These are phyloP conservation scores for Pyrocoelia pectoralis DNA, from an alignment of 2,888 invertebrate genomes.

Conservation along the genomic window DNA sequence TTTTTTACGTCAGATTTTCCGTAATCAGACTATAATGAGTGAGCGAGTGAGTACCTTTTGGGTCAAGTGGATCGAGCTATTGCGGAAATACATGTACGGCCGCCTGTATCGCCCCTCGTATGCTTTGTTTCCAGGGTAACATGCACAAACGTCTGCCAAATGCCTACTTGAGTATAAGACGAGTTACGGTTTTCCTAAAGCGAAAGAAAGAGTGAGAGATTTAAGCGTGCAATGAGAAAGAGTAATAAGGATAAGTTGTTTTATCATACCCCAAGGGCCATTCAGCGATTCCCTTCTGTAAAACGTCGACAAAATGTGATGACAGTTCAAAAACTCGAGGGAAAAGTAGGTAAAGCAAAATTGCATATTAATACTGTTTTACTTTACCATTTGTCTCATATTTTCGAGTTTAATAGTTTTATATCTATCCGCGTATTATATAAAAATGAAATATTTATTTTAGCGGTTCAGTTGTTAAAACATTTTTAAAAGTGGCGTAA, in stretches of 20 bases:
- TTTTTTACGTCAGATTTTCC: constrained; percentile 14
- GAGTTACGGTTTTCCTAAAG: constrained; percentile 28
- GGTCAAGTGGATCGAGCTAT: constrained; percentile 42
- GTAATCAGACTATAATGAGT: constrained; percentile 26
- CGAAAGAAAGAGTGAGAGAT: constrained; percentile 33
- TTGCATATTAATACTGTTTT: constrained; percentile 35
- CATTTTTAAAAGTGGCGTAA: no score
- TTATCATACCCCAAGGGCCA: constrained; percentile 37
- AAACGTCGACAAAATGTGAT: constrained; percentile 36
- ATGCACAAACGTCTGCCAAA: constrained; percentile 35
- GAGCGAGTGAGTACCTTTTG: constrained; percentile 28
- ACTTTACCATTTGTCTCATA: constrained; percentile 22
- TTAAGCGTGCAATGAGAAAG: constrained; percentile 32
- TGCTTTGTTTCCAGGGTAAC: constrained; percentile 40
- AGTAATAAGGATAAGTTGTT: constrained; percentile 40
- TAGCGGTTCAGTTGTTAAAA: no score
- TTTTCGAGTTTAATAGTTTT: constrained; percentile 15
- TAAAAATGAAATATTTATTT: no score
- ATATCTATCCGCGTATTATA: neutral
- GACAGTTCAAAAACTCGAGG: constrained; percentile 35
- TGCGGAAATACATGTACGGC: constrained; percentile 28
- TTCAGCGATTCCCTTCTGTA: constrained; percentile 38
- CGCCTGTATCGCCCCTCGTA: constrained; percentile 22
- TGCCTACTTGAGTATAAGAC: constrained; percentile 36
- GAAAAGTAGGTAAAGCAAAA: constrained; percentile 34